phyloP scores from a whole-genome alignment of 2,888 invertebrate genomes.

The Tachina fera region DNA sequence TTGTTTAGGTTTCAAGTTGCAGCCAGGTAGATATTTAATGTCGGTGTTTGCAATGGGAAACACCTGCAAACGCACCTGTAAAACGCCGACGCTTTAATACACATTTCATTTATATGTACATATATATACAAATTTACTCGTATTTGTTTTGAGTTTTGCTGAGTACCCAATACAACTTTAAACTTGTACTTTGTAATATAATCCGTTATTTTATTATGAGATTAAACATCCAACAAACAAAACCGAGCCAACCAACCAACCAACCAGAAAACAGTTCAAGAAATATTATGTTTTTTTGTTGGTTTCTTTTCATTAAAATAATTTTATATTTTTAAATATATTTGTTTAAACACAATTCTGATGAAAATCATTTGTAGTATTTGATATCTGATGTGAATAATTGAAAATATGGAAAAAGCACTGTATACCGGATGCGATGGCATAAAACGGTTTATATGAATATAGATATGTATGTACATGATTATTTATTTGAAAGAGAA shows the following conservation, averaged over 20 bases:
- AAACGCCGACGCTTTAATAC: slow-evolving; percentile 72
- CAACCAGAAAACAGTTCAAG: slow-evolving; percentile 29
- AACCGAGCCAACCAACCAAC: slow-evolving; percentile 9
- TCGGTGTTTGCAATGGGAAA: slow-evolving; percentile 69
- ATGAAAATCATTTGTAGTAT: slow-evolving; percentile 45
- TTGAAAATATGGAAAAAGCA: slow-evolving; percentile 22
- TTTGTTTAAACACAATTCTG: slow-evolving; percentile 48
- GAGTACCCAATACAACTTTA: slow-evolving; percentile 25
- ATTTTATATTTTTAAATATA: slow-evolving; percentile 35
- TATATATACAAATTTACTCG: slow-evolving; percentile 7
- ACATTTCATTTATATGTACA: slow-evolving; percentile 44
- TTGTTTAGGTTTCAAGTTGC: slow-evolving; percentile 36
- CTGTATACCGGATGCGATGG: slow-evolving; percentile 52
- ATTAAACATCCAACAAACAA: slow-evolving; percentile 34
- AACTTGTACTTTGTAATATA: slow-evolving; percentile 45
- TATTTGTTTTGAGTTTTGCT: background rate
- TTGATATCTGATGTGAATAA: slow-evolving; percentile 50
- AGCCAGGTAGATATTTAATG: slow-evolving; percentile 30
- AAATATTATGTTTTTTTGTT: slow-evolving; percentile 23
- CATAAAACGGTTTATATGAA: slow-evolving; percentile 15
- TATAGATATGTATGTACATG: background rate
- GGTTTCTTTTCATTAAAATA: slow-evolving; percentile 9
- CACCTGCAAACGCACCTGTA: slow-evolving; percentile 74
- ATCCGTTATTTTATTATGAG: slow-evolving; percentile 39
- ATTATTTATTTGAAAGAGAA: background rate